Evolutionary conservation across 2,888 invertebrate species (phyloP).

Genomic region (Leucophenga maculata): DNA sequence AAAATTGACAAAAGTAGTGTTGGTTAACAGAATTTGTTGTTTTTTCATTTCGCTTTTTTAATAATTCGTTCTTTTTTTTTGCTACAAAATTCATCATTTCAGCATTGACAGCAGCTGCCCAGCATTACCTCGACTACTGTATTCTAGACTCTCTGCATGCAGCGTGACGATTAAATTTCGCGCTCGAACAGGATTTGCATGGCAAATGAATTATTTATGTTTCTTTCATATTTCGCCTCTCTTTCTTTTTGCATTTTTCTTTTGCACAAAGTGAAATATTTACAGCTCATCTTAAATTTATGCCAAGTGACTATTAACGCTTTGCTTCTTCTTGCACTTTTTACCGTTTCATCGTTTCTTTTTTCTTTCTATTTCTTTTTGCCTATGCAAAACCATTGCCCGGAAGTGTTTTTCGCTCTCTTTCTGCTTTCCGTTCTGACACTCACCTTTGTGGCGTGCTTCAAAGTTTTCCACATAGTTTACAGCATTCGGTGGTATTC

Average conservation of each 20-base stretch:
- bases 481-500: constrained; percentile 71
- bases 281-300: constrained; percentile 61
- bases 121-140: constrained; percentile 18
- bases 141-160: constrained; percentile 9
- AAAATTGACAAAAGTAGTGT: constrained; percentile 37
- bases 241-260: constrained; percentile 38
- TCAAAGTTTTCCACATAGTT: constrained; percentile 71
- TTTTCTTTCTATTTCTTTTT: constrained; percentile 23
- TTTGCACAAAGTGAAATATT: constrained; percentile 51
- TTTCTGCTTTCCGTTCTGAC: constrained; percentile 11
- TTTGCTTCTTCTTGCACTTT: constrained; percentile 46
- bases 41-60: constrained; percentile 40
- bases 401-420: constrained; percentile 20
- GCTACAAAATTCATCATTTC: constrained; percentile 25
- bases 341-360: constrained; percentile 37
- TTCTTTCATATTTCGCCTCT: constrained; percentile 32
- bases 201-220: constrained; percentile 65
- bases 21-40: constrained; percentile 42
- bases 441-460: constrained; percentile 70
- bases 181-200: constrained; percentile 58
- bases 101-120: constrained; percentile 29
- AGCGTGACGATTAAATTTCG: constrained; percentile 53
- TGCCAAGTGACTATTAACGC: constrained; percentile 65
- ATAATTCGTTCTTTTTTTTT: constrained; percentile 32
- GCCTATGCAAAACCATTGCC: not conserved